These are phyloP conservation scores for Hiodon tergisus DNA, from an alignment of 2,113 vertebrate genomes.

Conservation along the genomic window DNA sequence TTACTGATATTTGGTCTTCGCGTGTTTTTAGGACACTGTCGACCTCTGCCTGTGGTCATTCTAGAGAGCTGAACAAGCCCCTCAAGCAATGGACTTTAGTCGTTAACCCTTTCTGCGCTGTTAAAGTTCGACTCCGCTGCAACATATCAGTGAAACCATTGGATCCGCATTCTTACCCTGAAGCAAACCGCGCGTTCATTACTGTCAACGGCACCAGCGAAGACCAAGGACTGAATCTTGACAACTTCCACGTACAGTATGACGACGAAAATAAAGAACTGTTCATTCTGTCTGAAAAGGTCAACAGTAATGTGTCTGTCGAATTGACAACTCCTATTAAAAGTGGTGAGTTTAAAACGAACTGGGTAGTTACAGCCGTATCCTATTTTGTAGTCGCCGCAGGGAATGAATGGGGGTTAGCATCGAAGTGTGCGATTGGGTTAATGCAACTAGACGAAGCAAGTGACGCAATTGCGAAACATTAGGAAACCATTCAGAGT, in stretches of 20 bases:
- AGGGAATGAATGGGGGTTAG: background rate
- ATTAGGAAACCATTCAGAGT: background rate
- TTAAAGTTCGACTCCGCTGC: slow-evolving; percentile 69
- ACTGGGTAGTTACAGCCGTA: background rate
- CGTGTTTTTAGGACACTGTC: slow-evolving; percentile 30
- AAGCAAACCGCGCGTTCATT: slow-evolving; percentile 68
- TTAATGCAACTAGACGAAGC: background rate
- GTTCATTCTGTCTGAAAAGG: slow-evolving; percentile 51
- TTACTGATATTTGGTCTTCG: background rate
- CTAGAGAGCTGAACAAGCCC: slow-evolving; percentile 25
- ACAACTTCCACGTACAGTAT: slow-evolving; percentile 63
- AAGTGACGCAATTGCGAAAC: background rate
- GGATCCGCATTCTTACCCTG: slow-evolving; percentile 67
- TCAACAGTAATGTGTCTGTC: slow-evolving; percentile 58
- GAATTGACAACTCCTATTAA: slow-evolving; percentile 72
- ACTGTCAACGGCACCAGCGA: slow-evolving; percentile 46
- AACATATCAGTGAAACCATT: slow-evolving; percentile 67
- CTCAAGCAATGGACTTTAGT: slow-evolving; percentile 64
- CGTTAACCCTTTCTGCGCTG: slow-evolving; percentile 69
- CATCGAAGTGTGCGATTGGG: background rate
- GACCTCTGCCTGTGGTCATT: slow-evolving; percentile 24
- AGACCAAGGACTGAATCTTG: slow-evolving; percentile 34
- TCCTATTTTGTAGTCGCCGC: background rate
- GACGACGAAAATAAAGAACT: slow-evolving; percentile 65
- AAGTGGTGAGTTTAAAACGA: slow-evolving; percentile 66